Evolutionary conservation across 1,140 invertebrate genomes (phyloP), one percentile per base, ranked within the genome.

Genomic region (Micrasema longulum): DNA sequence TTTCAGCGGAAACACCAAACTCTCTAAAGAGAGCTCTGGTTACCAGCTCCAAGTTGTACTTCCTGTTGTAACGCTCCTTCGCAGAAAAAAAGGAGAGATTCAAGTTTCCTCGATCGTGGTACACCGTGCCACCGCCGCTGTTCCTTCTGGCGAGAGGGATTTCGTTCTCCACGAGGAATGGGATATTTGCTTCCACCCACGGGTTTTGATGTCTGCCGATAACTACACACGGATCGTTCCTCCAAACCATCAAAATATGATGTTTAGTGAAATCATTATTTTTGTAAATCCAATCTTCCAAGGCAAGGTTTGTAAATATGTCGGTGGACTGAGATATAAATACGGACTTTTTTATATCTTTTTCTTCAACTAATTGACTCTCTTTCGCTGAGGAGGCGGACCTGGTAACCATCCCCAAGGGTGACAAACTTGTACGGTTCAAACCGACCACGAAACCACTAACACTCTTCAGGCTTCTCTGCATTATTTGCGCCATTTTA

Each of bases 181-280:
- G 83, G 0, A 95, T 80, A 80, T 98, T 94, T 1, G 92, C 91
- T 83, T 99, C 97, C 16, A 92, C 80, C 92, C 97, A 99, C 1
- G 97, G 95, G 84, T 99, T 99, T 82, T 99, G 97, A 84, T 99
- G 95, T 41, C 95, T 87, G 1, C 98, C 98, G 79, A 99, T 93
- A 0, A 99, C 97, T 53, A 99, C 93, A 80, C 94, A 93, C 0
- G 97, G 96, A 75, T 92, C 87, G 84, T 98, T 99, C 55, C 90
- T 86, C 95, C 96, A 99, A 43, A 98, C 81, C 77, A 99, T 85
- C 77, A 99, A 84, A 0, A 97, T 83, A 80, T 95, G 92, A 76
- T 95, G 90, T 64, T 92, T 89, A 1, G 83, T 87, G 73, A 97
- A 95, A 80, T 96, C 89, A 76, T 89, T 90, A 80, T 97, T 93